These are phyloP conservation scores for Allygus modestus DNA, from an alignment of 2,888 invertebrate species.

Conservation along the genomic window DNA sequence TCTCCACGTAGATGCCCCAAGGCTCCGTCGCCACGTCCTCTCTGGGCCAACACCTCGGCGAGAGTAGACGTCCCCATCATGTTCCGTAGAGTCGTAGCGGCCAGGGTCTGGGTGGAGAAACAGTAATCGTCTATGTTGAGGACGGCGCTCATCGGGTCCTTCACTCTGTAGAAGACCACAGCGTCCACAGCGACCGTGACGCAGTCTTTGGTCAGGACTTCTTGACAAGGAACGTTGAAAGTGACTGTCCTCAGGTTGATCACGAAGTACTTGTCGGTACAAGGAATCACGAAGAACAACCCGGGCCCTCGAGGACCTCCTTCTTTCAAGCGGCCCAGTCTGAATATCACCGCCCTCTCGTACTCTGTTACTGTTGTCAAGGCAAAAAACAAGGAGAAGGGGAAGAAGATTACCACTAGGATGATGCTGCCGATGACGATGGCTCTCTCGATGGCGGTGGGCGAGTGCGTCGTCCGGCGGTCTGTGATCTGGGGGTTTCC, in stretches of 20 bases:
- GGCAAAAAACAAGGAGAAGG: conserved; percentile 90
- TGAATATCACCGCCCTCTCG: conserved; percentile 93
- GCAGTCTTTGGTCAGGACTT: conserved; percentile 95
- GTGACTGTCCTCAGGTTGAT: conserved; percentile 96
- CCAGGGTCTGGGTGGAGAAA: conserved; percentile 88
- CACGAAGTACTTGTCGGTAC: conserved; percentile 94
- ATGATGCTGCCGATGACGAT: conserved; percentile 85
- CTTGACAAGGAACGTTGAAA: conserved; percentile 98
- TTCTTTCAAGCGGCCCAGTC: conserved; percentile 86
- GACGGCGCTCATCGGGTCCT: conserved; percentile 87
- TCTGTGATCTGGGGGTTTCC: no score
- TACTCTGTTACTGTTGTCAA: conserved; percentile 89
- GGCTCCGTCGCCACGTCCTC: conserved; percentile 95
- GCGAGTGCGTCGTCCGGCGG: no score
- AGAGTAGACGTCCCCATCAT: conserved; percentile 95
- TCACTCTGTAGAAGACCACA: conserved; percentile 89
- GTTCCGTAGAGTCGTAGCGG: conserved; percentile 91
- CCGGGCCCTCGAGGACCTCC: conserved; percentile 92
- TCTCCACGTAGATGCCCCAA: conserved; percentile 95
- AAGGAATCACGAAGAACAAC: conserved; percentile 95
- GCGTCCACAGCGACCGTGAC: conserved; percentile 97
- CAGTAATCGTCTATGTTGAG: conserved; percentile 88
- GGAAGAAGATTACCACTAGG: conserved; percentile 86
- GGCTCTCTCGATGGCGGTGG: no score
- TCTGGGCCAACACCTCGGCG: conserved; percentile 93